Conservation (phyloP, 92 coral and sea anemone genomes). For the Phymanthus crucifer region DNA sequence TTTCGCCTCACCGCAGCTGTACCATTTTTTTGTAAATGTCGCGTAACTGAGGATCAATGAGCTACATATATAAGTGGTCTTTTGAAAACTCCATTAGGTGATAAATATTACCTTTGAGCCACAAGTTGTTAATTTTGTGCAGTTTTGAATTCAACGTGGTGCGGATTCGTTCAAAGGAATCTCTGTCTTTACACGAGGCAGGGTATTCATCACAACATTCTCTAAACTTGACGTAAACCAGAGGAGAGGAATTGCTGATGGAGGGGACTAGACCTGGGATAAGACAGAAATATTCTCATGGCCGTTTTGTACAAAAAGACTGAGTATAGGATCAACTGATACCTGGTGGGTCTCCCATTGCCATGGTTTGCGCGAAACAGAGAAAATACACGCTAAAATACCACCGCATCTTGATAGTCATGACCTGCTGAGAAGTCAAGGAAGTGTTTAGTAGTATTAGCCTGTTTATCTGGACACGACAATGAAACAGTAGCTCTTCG, state of each 20-base stretch:
- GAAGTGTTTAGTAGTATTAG: too few relatives aligned
- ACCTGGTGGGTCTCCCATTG: background rate
- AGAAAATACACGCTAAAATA: background rate
- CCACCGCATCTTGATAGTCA: background rate
- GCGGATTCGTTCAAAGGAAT: background rate
- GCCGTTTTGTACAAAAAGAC: too few relatives aligned
- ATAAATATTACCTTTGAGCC: background rate
- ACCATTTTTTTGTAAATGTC: too few relatives aligned
- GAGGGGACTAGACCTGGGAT: background rate
- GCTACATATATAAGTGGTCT: too few relatives aligned
- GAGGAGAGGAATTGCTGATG: background rate
- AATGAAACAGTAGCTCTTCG: too few relatives aligned
- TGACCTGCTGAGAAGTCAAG: too few relatives aligned
- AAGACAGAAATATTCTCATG: background rate
- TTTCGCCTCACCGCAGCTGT: too few relatives aligned
- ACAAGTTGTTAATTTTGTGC: background rate
- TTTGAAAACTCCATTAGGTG: too few relatives aligned
- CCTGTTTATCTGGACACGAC: too few relatives aligned
- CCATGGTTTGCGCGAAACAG: background rate
- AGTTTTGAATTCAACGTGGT: background rate
- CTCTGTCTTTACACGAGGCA: background rate
- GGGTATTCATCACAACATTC: slow-evolving; percentile 15
- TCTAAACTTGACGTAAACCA: background rate
- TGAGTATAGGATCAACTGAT: too few relatives aligned
- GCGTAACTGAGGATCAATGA: too few relatives aligned